Base-by-base conservation (phyloP, 2,888 invertebrate species). In the Penaeus monodon region DNA sequence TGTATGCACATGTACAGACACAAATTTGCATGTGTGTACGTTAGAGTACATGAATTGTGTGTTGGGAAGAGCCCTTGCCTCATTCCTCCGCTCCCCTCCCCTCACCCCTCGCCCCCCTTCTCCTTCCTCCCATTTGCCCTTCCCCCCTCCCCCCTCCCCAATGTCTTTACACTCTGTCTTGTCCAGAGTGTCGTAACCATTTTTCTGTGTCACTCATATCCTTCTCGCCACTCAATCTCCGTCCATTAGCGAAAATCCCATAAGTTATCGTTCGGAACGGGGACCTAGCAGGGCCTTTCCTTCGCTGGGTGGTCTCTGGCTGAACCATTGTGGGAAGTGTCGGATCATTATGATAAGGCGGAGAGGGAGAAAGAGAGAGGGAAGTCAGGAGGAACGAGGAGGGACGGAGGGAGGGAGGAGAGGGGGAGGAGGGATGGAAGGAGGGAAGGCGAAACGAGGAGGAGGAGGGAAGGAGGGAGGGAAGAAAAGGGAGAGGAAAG, bases 191-290 rank as follows among this genome's bases (percentile, higher is more conserved):
- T 86, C 86, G 81, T 81, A 65, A 49, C 68, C 81, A 86, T 86
- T 86, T 81, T 86, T 86, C 86, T 86, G 81, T 81, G 86, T 81
- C 86, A 86, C 14, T 57, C 86, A 77, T 86, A 74, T 66, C 81
- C 44, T 57, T 66, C 86, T 77, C 33, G 76, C 77, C 86, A 49
- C 86, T 86, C 86, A 74, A 86, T 86, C 86, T 86, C 81, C 86
- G 86, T 86, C 86, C 86, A 85, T 85, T 85, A 85, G 85, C 86
- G 76, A 81, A 66, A 86, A 66, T 81, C 81, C 63, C 86, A 38
- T 49, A 29, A 57, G 76, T 77, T 68, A 86, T 81, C 81, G 86
- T 63, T 86, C 81, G 49, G 49, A 10, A 44, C 49, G 27, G 68
- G 63, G 64, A 22, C n/a, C 49, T 12, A 10, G 20, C 27, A 24